phyloP scores from a whole-genome alignment of 2,888 invertebrate genomes.

The Tipula vernalis region DNA sequence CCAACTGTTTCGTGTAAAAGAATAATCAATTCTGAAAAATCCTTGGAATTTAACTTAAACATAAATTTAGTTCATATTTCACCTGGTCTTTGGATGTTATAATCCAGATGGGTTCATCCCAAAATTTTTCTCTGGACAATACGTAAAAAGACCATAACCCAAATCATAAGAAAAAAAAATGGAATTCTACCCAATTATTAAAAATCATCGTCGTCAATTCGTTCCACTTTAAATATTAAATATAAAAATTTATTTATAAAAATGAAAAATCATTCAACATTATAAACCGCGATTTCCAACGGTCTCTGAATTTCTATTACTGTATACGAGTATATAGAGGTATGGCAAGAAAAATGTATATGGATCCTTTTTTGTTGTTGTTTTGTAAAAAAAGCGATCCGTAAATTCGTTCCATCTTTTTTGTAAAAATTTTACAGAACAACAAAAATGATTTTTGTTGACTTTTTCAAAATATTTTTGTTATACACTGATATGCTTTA shows the following conservation, averaged over 20 bases:
- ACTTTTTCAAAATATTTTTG: not conserved
- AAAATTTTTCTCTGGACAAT: not conserved
- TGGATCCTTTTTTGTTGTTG: not conserved
- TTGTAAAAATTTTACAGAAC: not conserved
- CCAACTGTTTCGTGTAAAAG: not conserved
- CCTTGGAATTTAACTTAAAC: not conserved
- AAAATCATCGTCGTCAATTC: not conserved
- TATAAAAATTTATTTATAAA: not conserved
- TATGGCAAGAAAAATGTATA: not conserved
- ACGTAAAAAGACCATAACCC: not conserved
- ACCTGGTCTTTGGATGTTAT: not conserved
- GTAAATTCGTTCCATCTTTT: not conserved
- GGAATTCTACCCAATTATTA: not conserved
- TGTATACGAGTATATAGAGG: not conserved
- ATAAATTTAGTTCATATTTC: not conserved
- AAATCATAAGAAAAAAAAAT: not conserved
- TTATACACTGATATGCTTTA: not conserved
- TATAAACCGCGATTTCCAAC: conserved; percentile 5
- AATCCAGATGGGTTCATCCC: not conserved
- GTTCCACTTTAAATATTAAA: not conserved
- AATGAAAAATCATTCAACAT: not conserved
- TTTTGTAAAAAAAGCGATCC: not conserved
- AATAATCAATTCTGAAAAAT: not conserved
- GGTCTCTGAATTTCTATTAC: conserved; percentile 5
- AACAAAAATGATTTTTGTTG: not conserved